phyloP scores from a whole-genome alignment of 2,113 vertebrate genomes.

The Pedionomus torquatus region DNA sequence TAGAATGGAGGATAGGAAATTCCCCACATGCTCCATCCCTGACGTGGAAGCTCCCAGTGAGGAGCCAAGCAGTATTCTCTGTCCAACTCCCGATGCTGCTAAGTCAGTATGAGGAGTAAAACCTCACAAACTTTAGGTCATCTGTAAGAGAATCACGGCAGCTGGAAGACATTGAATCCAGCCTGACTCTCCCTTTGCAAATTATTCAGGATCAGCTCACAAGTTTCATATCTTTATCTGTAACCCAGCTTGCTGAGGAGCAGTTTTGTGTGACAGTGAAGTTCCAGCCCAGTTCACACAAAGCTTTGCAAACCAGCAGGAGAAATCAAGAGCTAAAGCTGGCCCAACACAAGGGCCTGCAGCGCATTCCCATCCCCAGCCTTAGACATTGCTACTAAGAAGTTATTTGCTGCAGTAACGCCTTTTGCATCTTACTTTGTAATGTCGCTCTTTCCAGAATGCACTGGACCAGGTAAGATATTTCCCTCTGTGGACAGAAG shows the following conservation, averaged over 20 bases:
- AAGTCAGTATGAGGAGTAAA: background rate
- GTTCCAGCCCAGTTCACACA: background rate
- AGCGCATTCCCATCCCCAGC: background rate
- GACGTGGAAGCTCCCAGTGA: background rate
- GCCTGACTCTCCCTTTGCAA: background rate
- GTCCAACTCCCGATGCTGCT: background rate
- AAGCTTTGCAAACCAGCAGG: background rate
- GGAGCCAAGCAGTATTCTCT: background rate
- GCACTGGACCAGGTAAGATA: background rate
- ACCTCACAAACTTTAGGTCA: background rate
- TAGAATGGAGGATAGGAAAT: background rate
- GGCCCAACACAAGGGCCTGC: background rate
- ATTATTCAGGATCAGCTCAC: background rate
- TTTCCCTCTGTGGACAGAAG: background rate
- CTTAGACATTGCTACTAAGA: background rate
- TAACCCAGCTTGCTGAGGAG: background rate
- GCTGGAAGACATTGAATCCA: background rate
- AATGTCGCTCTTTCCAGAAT: background rate
- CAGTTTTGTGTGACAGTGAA: background rate
- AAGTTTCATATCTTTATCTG: background rate
- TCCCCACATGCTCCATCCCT: background rate
- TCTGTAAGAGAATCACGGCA: background rate
- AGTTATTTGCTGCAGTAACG: background rate
- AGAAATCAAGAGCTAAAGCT: background rate
- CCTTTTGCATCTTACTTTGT: background rate